Base-by-base conservation (phyloP, 2,797 vertebrate genomes). In the Amazonetta brasiliensis region DNA sequence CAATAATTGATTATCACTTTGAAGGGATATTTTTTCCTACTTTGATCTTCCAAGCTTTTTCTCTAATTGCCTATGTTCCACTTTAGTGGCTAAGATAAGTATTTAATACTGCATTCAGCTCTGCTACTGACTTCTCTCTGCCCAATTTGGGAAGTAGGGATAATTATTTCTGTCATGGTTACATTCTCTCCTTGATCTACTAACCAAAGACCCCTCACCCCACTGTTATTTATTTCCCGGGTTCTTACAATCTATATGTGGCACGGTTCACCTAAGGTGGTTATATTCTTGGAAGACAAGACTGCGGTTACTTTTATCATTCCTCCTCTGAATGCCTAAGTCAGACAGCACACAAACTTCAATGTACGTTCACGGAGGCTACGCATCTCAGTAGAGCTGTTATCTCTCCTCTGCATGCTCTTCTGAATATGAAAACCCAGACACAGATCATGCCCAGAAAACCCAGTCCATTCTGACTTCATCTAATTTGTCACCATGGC, bases 391-490 rank as follows among this genome's bases (percentile, higher is more conserved):
- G 28, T 44, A 56, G 63, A 63, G 64, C 82, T 33, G 11, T 33
- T 77, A 22, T 59, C 75, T 50, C 79, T 35, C 25, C 41, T 69
- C 55, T 58, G 48, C 79, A 6, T 7, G 43, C n/a, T 43, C 2
- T 33, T 76, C 28, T 44, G 64, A 64, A 17, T 16, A 16, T 2
- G 59, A 50, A 79, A 73, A 28, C 35, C 52, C 63, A 23, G 41
- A 25, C 39, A 25, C 35, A 43, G 69, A 50, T 48, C 66, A 2
- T 63, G 50, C 43, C 33, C 23, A 44, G 64, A 68, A 69, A 22
- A 11, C 55, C 35, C 28, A 0, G 0, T 63, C 67, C 39, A 0
- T 33, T 48, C 71, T 52, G 59, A 5, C 52, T 67, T 56, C 31
- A 43, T 37, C 59, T 33, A 23, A 2, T 35, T 78, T 81, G 78